phyloP scores from a whole-genome alignment of 2,888 invertebrate species.

The Thera britannica region DNA sequence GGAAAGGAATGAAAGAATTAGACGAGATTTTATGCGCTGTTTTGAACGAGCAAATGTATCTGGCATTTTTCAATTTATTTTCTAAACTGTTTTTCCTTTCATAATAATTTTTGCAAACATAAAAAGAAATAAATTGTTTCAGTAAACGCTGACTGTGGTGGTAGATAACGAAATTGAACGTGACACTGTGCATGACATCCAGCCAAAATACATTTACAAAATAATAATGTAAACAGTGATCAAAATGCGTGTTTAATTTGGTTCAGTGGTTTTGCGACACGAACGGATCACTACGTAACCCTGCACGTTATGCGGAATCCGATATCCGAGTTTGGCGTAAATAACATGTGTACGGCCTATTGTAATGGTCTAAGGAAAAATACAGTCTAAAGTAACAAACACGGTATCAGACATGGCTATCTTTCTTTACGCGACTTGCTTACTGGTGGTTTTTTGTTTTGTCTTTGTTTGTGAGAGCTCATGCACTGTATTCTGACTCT shows the following conservation, averaged over 20 bases:
- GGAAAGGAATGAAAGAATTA: constrained; percentile 23
- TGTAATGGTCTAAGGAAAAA: constrained; percentile 16
- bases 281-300: constrained; percentile 33
- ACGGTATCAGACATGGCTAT: not conserved
- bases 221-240: constrained; percentile 31
- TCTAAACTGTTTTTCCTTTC: not conserved
- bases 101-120: not conserved
- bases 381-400: not conserved
- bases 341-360: constrained; percentile 36
- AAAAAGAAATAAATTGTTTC: constrained; percentile 9
- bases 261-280: constrained; percentile 34
- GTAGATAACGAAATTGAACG: constrained; percentile 18
- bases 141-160: constrained; percentile 5
- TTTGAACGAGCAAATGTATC: constrained; percentile 7
- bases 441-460: not conserved
- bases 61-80: not conserved
- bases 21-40: constrained; percentile 21
- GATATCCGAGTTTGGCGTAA: constrained; percentile 34
- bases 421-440: constrained; percentile 1
- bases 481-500: too few relatives aligned
- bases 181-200: constrained; percentile 19
- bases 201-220: constrained; percentile 22
- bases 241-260: constrained; percentile 28
- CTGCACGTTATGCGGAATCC: constrained; percentile 33
- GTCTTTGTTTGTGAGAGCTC: not conserved